Evolutionary conservation across 2,888 invertebrate genomes (phyloP), one percentile per base, ranked within the genome.

Genomic region (Celastrina argiolus): DNA sequence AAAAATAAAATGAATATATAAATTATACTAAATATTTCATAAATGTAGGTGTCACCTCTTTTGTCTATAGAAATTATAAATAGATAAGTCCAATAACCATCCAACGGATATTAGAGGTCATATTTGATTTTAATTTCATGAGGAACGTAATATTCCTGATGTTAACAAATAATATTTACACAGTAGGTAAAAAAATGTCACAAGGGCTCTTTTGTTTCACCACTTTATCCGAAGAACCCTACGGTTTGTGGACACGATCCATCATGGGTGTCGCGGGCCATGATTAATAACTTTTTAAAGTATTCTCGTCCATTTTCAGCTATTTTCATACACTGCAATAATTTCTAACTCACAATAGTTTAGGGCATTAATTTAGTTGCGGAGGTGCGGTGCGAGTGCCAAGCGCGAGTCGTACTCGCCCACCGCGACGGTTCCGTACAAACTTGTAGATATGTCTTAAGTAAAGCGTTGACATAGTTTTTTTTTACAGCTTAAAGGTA

Each of bases 241-340:
- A 16, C 22, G 31, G 56, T 56, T 61, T 36, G 61, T 61, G 36
- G 18, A 36, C 34, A 61, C 39, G 18, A 61, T 61, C 61, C 61
- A 36, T 39, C 61, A 61, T 61, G 39, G 22, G 14, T 61, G 61
- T 61, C 39, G 61, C 39, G 39, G 14, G 61, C 12, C 18, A 22
- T 61, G 22, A 61, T 39, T 61, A 61, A 61, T 39, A 58, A 31
- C 34, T 61, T 61, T 61, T 59, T 59, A 14, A 61, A 61, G 39
- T 36, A 61, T 61, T 36, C 61, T 18, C 61, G 18, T 39, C 36
- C 36, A 61, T 61, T 39, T 61, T 22, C 34, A 36, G 36, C 10
- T 6, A 16, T 18, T 59, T 16, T 59, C 12, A 18, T 45, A 45
- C 45, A 3, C 45, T 45, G 45, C 45, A 45, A 45, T 18, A 41